Evolutionary conservation across 2,113 vertebrate species (phyloP).

Genomic region (Cyanoderma ruficeps): DNA sequence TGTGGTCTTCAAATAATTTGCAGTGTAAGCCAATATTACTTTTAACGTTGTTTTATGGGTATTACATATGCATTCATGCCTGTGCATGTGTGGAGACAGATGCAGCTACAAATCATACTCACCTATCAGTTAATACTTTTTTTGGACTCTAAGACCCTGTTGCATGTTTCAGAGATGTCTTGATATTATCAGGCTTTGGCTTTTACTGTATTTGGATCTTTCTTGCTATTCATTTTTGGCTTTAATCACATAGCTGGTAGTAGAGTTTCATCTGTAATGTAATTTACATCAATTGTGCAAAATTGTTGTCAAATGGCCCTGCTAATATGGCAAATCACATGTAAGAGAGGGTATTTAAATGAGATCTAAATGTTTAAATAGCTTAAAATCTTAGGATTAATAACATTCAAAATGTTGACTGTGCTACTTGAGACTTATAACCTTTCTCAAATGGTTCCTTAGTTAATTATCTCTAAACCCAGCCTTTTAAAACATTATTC

Average conservation of each 20-base stretch:
- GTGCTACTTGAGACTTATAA: conserved; percentile 52
- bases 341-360: conserved; percentile 37
- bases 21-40: not conserved
- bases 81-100: not conserved
- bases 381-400: conserved; percentile 47
- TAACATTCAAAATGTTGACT: conserved; percentile 64
- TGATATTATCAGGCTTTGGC: not conserved
- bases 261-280: not conserved
- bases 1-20: not conserved
- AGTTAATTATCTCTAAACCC: conserved; percentile 62
- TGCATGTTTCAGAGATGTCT: not conserved
- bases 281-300: conserved; percentile 25
- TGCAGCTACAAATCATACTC: not conserved
- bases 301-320: conserved; percentile 30
- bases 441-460: conserved; percentile 60
- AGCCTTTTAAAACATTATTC: conserved; percentile 44
- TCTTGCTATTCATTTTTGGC: not conserved
- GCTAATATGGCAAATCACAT: conserved; percentile 34
- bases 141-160: not conserved
- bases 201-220: not conserved
- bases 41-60: not conserved
- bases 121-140: not conserved
- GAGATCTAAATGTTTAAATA: conserved; percentile 60
- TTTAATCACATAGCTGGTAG: not conserved
- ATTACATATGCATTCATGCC: not conserved